These are phyloP conservation scores for Epizoanthus stellaris DNA, from an alignment of 92 coral and sea anemone species.

Conservation along the genomic window DNA sequence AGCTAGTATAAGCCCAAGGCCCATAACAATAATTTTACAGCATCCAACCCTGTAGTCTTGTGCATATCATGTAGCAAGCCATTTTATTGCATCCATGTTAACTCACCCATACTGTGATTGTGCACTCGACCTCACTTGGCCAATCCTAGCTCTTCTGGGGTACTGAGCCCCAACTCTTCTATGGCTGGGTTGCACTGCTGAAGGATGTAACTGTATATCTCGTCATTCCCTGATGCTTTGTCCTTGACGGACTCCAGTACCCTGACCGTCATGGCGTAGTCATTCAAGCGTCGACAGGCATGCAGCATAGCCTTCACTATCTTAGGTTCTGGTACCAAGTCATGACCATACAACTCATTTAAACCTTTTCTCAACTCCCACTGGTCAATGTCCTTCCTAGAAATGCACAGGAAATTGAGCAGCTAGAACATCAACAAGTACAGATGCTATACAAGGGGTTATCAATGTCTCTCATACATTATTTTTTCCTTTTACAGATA, in stretches of 20 bases:
- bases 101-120: no score
- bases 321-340: conserved; percentile 97
- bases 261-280: conserved; percentile 83
- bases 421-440: no score
- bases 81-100: no score
- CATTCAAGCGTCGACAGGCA: conserved; percentile 94
- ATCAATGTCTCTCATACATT: no score
- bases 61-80: no score
- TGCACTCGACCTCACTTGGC: conserved; percentile 30
- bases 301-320: conserved; percentile 91
- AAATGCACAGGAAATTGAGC: background rate
- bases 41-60: no score
- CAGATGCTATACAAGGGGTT: no score
- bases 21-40: no score
- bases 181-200: conserved; percentile 86
- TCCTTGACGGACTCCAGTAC: conserved; percentile 80
- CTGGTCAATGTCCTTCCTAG: conserved; percentile 85
- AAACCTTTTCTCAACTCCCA: conserved; percentile 95
- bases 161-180: conserved; percentile 87
- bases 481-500: no score
- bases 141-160: conserved; percentile 90
- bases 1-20: no score
- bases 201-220: conserved; percentile 86
- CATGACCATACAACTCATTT: conserved; percentile 94
- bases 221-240: conserved; percentile 84